Evolutionary conservation across 2,797 vertebrate species (phyloP), one percentile per base, ranked within the genome.

Genomic region (Malurus leucopterus): DNA sequence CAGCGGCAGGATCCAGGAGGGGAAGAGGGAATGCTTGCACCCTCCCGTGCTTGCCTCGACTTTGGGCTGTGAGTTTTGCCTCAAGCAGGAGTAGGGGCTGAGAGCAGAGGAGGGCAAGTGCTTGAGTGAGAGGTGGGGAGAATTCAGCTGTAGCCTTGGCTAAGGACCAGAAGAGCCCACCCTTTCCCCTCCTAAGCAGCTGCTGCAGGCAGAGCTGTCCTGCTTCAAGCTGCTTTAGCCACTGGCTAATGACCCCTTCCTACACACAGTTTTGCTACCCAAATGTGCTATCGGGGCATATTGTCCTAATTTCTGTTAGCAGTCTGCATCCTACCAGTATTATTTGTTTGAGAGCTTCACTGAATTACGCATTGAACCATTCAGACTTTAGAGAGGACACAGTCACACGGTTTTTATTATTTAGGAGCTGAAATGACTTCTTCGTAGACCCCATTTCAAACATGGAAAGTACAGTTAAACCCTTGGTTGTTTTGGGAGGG

Each of bases 401-500:
- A 49, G 73, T 85, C 82, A 86, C n/a, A 5, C 4, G 24, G 49
- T 71, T 67, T 53, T 30, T 69, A 10, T 86, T 73, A 67, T 22
- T 91, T 81, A 81, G 69, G 54, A 90, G 76, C 65, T 78, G 68
- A 78, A 75, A 81, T 67, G 8, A 72, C 80, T 89, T 88, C 61
- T 93, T 80, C 69, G 40, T 76, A 79, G 71, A 80, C 59, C 49
- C 78, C 19, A 26, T 93, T 84, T 92, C 71, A 85, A 46, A 89
- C 53, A 36, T 43, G 55, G 72, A 46, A 88, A 51, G 49, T 77
- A 46, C 75, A 87, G 78, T 80, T 96, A 89, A 89, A 88, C 76
- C 76, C 41, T 86, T 91, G 91, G 89, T 92, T 92, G 89, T 95
- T 95, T 92, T 22, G 9, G 38, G 73, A 87, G 43, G 63, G 74